Base-by-base conservation (phyloP, 2,888 invertebrate species). In the Hirudinaria manillensis region DNA sequence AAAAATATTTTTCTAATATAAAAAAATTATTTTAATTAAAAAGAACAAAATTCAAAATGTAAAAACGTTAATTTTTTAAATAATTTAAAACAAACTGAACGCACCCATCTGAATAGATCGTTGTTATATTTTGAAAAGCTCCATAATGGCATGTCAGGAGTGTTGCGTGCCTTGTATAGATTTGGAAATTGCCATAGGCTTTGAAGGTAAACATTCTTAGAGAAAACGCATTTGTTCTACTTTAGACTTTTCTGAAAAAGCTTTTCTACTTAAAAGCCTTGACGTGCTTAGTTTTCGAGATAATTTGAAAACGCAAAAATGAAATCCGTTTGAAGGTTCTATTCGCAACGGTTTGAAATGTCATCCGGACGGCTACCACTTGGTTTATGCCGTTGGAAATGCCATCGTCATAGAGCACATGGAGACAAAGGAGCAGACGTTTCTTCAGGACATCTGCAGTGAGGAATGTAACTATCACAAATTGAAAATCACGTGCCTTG, bases 311-410 rank as follows among this genome's bases (percentile, higher is more conserved):
- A n/a, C 10, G 10, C 45, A 45, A 45, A 7, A 16, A 7, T 45
- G 10, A 45, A 45, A 45, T 61, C 19, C 61, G 7, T 10, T 24
- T 24, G 24, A 53, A 80, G 80, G 80, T n/a, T 53, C 75, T 16
- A 78, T 79, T 16, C 68, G 66, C 27, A 29, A 79, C 76, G 86
- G 86, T 10, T 78, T 86, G 67, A 81, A 81, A 72, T 82, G 85
- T 66, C 86, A 86, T 76, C 83, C 84, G 45, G 84, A 85, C 78
- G 81, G 82, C 75, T 81, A 83, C 38, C 83, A 86, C 77, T 79
- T 86, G 67, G 80, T 86, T n/a, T 86, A 86, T 79, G 82, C 85
- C 7, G 81, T 86, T 24, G 86, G 86, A 24, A 83, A 83, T 78
- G 84, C 84, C 53, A 81, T 86, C 27, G 82, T 86, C 51, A 82